A percentile compares a stretch with the other conserved stretches of the same genome.
phyloP scores from a whole-genome alignment of 2,888 invertebrate genomes.

The Diaprepes abbreviatus region DNA sequence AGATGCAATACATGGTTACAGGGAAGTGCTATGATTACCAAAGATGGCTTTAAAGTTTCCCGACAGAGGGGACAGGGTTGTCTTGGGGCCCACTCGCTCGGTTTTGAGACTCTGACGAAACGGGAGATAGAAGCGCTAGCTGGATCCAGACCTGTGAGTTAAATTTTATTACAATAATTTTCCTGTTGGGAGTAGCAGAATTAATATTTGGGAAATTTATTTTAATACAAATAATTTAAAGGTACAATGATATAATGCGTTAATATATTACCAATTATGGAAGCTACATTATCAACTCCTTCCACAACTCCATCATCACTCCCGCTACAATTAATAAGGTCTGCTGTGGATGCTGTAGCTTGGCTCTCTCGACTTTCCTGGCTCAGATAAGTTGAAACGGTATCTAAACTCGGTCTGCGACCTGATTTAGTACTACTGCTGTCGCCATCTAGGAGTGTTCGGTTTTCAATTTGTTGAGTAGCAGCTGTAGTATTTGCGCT shows the following conservation, averaged over 20 bases:
- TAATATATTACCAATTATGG: conserved; percentile 61
- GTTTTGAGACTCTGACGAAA: conserved; percentile 78
- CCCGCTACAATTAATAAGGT: conserved; percentile 63
- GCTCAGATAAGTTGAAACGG: conserved; percentile 90
- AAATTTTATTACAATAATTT: too few relatives aligned
- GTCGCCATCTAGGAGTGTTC: conserved; percentile 73
- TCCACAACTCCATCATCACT: conserved; percentile 61
- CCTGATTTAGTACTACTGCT: conserved; percentile 83
- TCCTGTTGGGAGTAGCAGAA: too few relatives aligned
- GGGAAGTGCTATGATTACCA: conserved; percentile 75
- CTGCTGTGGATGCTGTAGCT: conserved; percentile 64
- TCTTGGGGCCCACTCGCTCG: conserved; percentile 76
- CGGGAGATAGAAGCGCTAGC: conserved; percentile 77
- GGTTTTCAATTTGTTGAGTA: conserved; percentile 59
- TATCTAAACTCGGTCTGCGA: conserved; percentile 87
- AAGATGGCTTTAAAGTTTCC: conserved; percentile 72
- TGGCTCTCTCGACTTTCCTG: conserved; percentile 83
- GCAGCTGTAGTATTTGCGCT: conserved; percentile 50
- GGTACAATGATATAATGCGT: background rate
- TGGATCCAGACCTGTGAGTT: conserved; percentile 70
- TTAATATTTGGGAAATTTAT: too few relatives aligned
- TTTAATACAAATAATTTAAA: background rate
- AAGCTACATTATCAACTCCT: conserved; percentile 58
- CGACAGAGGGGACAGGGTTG: conserved; percentile 82
- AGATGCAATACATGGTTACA: conserved; percentile 87